These are phyloP conservation scores for Platorchestia sp. DNA, from an alignment of 1,140 invertebrate species.

Conservation along the genomic window DNA sequence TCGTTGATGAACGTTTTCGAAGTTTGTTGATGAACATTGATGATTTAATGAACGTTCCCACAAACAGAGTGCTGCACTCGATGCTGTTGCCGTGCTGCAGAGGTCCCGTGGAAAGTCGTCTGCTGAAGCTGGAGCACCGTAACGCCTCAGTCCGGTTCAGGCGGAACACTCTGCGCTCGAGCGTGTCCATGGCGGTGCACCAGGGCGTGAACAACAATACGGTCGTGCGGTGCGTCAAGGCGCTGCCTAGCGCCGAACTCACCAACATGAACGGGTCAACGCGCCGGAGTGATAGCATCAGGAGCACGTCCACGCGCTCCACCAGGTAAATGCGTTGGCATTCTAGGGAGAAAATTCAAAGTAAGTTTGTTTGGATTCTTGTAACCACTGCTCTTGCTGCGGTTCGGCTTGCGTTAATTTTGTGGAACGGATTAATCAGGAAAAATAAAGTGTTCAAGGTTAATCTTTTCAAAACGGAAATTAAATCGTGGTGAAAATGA, in stretches of 20 bases:
- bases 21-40: too few relatives aligned
- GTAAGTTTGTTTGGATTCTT: too few relatives aligned
- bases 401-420: too few relatives aligned
- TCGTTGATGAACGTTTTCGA: too few relatives aligned
- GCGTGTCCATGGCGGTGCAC: background rate
- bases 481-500: too few relatives aligned
- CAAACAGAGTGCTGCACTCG: background rate
- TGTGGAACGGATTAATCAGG: too few relatives aligned
- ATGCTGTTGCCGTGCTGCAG: background rate
- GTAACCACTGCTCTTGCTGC: too few relatives aligned
- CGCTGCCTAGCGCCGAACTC: background rate
- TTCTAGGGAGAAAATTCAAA: too few relatives aligned
- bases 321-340: background rate
- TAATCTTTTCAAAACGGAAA: too few relatives aligned
- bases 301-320: background rate
- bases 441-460: too few relatives aligned
- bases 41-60: background rate
- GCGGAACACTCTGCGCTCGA: background rate
- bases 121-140: background rate
- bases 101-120: background rate
- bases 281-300: background rate
- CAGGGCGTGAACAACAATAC: background rate
- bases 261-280: background rate
- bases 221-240: background rate
- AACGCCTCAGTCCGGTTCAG: background rate